Evolutionary conservation across 1,140 invertebrate species (phyloP).

Genomic region (Bradysia coprophila): DNA sequence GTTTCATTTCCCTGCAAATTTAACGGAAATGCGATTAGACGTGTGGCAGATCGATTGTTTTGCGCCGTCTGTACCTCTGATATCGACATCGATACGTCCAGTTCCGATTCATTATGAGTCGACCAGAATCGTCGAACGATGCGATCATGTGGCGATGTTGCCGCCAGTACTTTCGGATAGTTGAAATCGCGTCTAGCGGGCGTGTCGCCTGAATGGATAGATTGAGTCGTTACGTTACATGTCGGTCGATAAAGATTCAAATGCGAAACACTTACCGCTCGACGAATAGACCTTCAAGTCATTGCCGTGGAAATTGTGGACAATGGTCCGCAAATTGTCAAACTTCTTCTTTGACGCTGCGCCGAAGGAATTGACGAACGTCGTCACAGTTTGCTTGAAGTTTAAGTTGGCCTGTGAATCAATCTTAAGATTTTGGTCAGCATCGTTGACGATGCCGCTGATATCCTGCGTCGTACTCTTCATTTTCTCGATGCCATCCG

Average conservation of each 20-base stretch:
- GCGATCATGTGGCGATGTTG: constrained; percentile 46
- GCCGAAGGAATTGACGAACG: no score
- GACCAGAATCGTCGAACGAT: constrained; percentile 37
- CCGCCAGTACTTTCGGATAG: constrained; percentile 35
- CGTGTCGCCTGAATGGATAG: constrained; percentile 29
- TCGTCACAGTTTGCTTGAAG: no score
- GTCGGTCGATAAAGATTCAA: not conserved
- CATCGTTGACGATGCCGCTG: not conserved
- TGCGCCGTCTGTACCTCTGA: no score
- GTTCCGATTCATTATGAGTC: constrained; percentile 16
- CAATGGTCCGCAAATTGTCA: not conserved
- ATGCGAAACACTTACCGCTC: constrained; percentile 16
- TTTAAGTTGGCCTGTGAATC: no score
- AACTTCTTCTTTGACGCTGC: not conserved
- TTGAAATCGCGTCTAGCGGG: constrained; percentile 37
- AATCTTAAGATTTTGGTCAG: not conserved
- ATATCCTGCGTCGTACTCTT: no score
- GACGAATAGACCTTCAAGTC: constrained; percentile 24
- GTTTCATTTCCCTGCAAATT: no score
- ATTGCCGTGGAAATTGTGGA: no score
- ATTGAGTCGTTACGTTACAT: not conserved
- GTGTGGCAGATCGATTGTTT: no score
- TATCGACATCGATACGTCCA: constrained; percentile 13
- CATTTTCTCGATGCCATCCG: no score
- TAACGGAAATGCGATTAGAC: no score